Evolutionary conservation across 1,140 invertebrate species (phyloP).

Genomic region (Rhynchophorus ferrugineus): DNA sequence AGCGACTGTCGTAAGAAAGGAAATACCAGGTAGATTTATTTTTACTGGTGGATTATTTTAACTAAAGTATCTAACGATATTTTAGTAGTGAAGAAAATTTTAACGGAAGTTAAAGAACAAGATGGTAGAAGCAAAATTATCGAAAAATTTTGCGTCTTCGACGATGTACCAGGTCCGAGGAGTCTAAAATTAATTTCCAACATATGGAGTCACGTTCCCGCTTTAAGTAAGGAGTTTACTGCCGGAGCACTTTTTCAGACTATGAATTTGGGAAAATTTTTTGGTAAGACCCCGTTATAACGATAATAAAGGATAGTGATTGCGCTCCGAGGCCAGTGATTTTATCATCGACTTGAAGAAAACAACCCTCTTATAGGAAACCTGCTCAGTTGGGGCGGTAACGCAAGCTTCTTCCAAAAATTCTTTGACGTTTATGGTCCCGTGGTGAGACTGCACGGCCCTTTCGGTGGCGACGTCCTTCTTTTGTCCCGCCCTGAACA

Average conservation of each 20-base stretch:
- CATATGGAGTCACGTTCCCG: slow-evolving; percentile 51
- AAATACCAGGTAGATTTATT: no score
- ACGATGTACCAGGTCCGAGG: slow-evolving; percentile 54
- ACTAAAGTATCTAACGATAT: no score
- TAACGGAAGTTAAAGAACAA: no score
- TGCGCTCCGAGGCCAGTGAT: background rate
- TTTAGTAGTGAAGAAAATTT: no score
- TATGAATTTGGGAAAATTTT: slow-evolving; percentile 49
- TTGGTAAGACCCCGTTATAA: slow-evolving; percentile 25
- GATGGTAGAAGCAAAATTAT: no score
- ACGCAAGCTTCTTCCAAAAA: slow-evolving; percentile 35
- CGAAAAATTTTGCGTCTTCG: no score
- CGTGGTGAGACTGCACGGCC: slow-evolving; percentile 53
- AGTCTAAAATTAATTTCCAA: slow-evolving; percentile 49
- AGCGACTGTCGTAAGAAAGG: no score
- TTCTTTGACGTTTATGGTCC: slow-evolving; percentile 57
- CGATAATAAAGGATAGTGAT: background rate
- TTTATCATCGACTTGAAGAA: background rate
- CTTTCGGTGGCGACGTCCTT: slow-evolving; percentile 51
- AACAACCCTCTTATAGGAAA: slow-evolving; percentile 25
- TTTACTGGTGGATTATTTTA: no score
- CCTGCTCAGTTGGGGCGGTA: slow-evolving; percentile 35
- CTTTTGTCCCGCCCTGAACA: slow-evolving; percentile 53
- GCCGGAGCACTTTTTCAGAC: slow-evolving; percentile 49
- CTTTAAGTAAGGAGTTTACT: slow-evolving; percentile 55